Evolutionary conservation across 2,888 invertebrate genomes (phyloP).

Genomic region (Epinotia demarniana): DNA sequence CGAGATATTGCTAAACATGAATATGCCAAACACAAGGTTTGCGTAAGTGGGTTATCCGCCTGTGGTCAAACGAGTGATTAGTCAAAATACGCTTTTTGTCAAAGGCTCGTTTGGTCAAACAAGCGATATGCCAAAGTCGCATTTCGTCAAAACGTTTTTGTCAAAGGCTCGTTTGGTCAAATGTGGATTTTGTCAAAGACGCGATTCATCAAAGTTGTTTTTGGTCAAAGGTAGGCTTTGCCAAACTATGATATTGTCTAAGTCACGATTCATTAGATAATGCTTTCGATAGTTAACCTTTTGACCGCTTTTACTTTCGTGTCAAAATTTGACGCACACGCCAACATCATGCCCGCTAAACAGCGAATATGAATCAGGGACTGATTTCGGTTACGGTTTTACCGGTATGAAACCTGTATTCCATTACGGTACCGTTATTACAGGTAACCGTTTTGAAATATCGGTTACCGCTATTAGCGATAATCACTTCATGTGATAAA

Average conservation of each 20-base stretch:
- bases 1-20: too few relatives aligned
- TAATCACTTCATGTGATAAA: too few relatives aligned
- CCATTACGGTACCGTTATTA: too few relatives aligned
- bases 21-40: too few relatives aligned
- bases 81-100: conserved; percentile 6
- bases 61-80: neutral
- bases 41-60: neutral
- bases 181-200: conserved; percentile 18
- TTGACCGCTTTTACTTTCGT: too few relatives aligned
- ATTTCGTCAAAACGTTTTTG: conserved; percentile 26
- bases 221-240: conserved; percentile 15
- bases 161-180: conserved; percentile 25
- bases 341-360: too few relatives aligned
- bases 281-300: conserved; percentile 12
- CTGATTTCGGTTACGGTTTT: too few relatives aligned
- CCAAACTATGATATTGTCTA: conserved; percentile 10
- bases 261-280: conserved; percentile 15
- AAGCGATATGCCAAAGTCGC: conserved; percentile 11
- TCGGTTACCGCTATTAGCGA: too few relatives aligned
- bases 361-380: too few relatives aligned
- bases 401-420: too few relatives aligned
- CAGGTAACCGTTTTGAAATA: too few relatives aligned
- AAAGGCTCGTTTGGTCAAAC: conserved; percentile 4
- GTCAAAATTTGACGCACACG: too few relatives aligned
- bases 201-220: conserved; percentile 23